These are phyloP conservation scores for Syngnathus acus DNA, from an alignment of 2,797 vertebrate species.

Conservation along the genomic window DNA sequence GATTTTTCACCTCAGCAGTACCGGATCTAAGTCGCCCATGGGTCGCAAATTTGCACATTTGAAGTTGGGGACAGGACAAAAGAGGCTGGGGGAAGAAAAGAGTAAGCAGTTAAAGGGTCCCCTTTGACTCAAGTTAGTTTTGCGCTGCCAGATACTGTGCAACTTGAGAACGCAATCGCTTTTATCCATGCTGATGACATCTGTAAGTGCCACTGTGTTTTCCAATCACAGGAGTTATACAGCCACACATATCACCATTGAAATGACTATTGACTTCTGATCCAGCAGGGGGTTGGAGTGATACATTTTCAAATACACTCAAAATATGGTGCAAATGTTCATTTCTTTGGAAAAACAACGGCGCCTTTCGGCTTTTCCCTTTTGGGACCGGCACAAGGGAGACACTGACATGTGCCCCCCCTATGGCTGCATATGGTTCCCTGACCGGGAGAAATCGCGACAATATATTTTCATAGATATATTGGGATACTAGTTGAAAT, in stretches of 20 bases:
- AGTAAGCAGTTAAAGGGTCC: constrained; percentile 49
- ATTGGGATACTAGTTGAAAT: too few relatives aligned
- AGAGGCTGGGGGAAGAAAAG: constrained; percentile 56
- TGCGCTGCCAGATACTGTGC: constrained; percentile 50
- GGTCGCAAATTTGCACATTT: constrained; percentile 65
- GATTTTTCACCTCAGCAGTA: constrained; percentile 71
- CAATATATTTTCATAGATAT: too few relatives aligned
- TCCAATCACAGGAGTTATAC: constrained; percentile 33
- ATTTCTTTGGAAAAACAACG: too few relatives aligned
- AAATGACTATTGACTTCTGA: constrained; percentile 39
- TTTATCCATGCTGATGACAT: constrained; percentile 53
- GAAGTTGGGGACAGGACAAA: constrained; percentile 68
- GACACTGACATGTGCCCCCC: too few relatives aligned
- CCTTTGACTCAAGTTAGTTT: constrained; percentile 66
- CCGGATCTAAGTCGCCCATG: constrained; percentile 65
- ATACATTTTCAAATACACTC: constrained; percentile 23
- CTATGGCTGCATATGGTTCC: too few relatives aligned
- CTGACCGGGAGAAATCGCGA: too few relatives aligned
- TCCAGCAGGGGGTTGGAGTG: constrained; percentile 19
- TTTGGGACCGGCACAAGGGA: too few relatives aligned
- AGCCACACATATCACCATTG: background rate
- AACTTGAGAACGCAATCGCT: constrained; percentile 48
- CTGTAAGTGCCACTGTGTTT: constrained; percentile 55
- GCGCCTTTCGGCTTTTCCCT: too few relatives aligned
- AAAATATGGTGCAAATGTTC: background rate